phyloP scores from a whole-genome alignment of 1,140 invertebrate species.

The Zaprionus capensis region DNA sequence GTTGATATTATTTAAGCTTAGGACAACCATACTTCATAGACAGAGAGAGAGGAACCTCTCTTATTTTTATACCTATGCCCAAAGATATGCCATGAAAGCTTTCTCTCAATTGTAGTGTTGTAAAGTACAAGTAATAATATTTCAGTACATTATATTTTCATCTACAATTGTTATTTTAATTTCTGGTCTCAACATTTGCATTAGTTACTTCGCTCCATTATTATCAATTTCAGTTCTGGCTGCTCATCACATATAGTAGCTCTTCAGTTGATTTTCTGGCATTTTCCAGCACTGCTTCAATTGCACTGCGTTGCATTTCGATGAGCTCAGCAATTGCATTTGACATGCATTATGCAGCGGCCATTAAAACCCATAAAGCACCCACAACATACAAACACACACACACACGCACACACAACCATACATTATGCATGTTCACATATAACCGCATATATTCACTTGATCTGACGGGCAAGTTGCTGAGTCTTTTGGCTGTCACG shows the following conservation, averaged over 20 bases:
- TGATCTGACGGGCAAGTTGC: conserved; percentile 63
- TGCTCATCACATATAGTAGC: neutral
- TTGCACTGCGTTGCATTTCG: conserved; percentile 40
- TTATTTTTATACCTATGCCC: no score
- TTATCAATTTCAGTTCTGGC: neutral
- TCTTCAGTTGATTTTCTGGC: neutral
- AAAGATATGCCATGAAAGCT: no score
- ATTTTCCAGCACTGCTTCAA: conserved; percentile 21
- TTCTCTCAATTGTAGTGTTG: neutral
- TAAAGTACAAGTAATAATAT: neutral
- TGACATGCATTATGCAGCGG: conserved; percentile 67
- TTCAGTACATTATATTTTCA: neutral
- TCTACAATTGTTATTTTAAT: neutral
- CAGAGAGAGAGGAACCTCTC: no score
- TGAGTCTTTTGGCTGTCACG: conserved; percentile 63
- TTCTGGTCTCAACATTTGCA: neutral
- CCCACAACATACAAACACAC: conserved; percentile 30
- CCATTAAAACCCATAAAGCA: conserved; percentile 65
- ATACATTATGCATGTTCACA: conserved; percentile 28
- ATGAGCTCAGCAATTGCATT: conserved; percentile 40
- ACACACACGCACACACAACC: neutral
- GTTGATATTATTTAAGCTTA: neutral
- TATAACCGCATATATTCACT: conserved; percentile 36
- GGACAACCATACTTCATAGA: no score
- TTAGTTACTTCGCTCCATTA: neutral